A percentile compares a stretch with the other conserved stretches of the same genome.
phyloP scores from a whole-genome alignment of 2,888 invertebrate species.

The Alcis repandata region DNA sequence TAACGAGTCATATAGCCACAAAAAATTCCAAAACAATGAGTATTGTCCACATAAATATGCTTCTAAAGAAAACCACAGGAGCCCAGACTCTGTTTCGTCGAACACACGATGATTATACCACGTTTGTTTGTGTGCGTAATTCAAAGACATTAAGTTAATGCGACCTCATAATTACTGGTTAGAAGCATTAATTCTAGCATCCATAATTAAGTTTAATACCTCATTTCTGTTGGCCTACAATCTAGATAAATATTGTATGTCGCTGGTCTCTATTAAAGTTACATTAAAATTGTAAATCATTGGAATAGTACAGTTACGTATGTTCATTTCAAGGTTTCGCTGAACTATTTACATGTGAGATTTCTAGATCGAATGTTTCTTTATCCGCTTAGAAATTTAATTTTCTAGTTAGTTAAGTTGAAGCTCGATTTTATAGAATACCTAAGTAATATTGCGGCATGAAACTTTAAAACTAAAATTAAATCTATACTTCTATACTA shows the following conservation, averaged over 20 bases:
- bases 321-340: constrained; percentile 40
- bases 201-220: constrained; percentile 85
- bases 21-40: background rate
- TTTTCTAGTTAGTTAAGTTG: background rate
- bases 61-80: constrained; percentile 5
- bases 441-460: too few relatives aligned
- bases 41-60: background rate
- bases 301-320: constrained; percentile 53
- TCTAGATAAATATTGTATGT: constrained; percentile 81
- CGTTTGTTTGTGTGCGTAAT: constrained; percentile 60
- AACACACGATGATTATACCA: constrained; percentile 29
- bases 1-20: background rate
- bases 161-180: constrained; percentile 85
- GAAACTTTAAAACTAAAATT: too few relatives aligned
- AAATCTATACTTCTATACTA: too few relatives aligned
- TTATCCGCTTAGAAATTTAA: constrained; percentile 13
- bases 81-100: constrained; percentile 19
- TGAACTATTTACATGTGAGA: constrained; percentile 23
- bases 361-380: constrained; percentile 18
- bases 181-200: constrained; percentile 84
- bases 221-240: constrained; percentile 83
- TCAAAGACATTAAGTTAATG: constrained; percentile 85
- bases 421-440: background rate
- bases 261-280: constrained; percentile 75
- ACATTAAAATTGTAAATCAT: constrained; percentile 75